These are phyloP conservation scores for Dynastes tityus DNA, from an alignment of 2,888 invertebrate species.

Conservation along the genomic window DNA sequence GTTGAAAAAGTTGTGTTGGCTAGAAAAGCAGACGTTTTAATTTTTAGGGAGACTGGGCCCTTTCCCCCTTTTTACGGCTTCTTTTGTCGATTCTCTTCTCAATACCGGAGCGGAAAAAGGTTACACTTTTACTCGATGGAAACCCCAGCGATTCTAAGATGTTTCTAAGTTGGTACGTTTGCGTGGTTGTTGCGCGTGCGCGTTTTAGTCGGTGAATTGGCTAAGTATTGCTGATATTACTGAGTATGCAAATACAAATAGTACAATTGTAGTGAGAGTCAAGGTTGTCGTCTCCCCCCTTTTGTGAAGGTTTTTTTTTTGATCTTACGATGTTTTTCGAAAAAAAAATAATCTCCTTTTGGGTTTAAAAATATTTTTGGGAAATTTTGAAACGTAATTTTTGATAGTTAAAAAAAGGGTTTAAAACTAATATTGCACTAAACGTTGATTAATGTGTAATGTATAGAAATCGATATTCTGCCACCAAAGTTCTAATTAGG, in stretches of 20 bases:
- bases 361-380: not conserved
- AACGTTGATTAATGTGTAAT: not conserved
- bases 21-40: not conserved
- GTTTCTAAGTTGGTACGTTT: not conserved
- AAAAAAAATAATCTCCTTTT: no score
- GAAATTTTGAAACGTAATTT: not conserved
- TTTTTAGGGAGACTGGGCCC: not conserved
- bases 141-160: not conserved
- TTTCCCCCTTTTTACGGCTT: not conserved
- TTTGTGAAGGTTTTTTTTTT: no score
- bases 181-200: constrained; percentile 20
- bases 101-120: not conserved
- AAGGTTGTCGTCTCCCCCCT: not conserved
- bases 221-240: not conserved
- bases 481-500: no score
- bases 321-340: no score
- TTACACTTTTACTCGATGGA: not conserved
- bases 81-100: not conserved
- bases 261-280: not conserved
- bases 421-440: not conserved
- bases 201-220: not conserved
- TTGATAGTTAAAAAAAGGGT: not conserved
- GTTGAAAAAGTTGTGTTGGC: constrained; percentile 57
- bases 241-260: not conserved
- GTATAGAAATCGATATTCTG: no score